A percentile compares a stretch with the other conserved stretches of the same genome.
Evolutionary conservation across 2,113 vertebrate genomes (phyloP).

Genomic region (Oreochromis niloticus): DNA sequence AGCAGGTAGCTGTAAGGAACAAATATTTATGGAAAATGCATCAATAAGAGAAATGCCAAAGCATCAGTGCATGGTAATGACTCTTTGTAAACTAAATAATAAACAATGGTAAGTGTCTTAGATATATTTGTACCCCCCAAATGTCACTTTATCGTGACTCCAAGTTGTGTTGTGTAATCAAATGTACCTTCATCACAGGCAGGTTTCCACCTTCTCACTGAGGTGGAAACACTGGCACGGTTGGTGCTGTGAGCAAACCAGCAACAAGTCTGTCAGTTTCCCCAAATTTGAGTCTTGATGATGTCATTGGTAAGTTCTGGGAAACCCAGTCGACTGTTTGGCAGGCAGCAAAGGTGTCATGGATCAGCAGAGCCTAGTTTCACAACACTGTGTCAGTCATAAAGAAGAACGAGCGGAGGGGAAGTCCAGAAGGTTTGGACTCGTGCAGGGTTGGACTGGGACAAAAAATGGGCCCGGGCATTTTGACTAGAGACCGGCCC

Average conservation of each 20-base stretch:
- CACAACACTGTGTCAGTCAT: slow-evolving; percentile 4
- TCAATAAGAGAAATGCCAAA: neutral
- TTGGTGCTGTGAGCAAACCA: neutral
- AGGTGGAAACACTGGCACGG: neutral
- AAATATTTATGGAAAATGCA: neutral
- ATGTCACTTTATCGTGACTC: neutral
- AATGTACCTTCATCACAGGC: neutral
- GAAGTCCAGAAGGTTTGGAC: slow-evolving; percentile 7
- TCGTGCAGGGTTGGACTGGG: neutral
- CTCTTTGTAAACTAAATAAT: neutral
- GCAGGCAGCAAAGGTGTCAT: slow-evolving; percentile 28
- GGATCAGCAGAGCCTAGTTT: slow-evolving; percentile 20
- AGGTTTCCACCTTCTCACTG: neutral
- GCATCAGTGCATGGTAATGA: neutral
- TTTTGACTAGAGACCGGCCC: too few species aligned
- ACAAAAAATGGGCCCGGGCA: too few species aligned
- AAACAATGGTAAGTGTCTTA: neutral
- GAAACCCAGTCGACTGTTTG: slow-evolving; percentile 17
- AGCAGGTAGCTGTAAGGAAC: neutral
- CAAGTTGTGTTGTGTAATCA: neutral
- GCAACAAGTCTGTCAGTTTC: neutral
- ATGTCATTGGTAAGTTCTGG: slow-evolving; percentile 7
- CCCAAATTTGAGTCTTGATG: neutral
- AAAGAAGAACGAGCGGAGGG: slow-evolving; percentile 8
- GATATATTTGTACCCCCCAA: neutral